Conservation (phyloP, 2,888 invertebrate genomes). For the Alloscopus bannaensis region DNA sequence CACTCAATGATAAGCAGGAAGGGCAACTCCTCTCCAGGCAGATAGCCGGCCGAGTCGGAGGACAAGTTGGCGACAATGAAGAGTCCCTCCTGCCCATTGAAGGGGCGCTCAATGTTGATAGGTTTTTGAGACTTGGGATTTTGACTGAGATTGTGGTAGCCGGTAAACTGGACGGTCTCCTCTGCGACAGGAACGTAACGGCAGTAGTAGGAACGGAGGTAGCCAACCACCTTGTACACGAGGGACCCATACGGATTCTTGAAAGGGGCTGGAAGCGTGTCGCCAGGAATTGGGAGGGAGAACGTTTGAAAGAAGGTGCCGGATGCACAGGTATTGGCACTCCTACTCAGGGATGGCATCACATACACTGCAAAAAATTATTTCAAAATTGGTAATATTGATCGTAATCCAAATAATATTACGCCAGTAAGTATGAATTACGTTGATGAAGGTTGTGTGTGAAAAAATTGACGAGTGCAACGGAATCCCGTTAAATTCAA, state of each 20-base stretch:
- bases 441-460: too few relatives aligned
- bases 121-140: conserved; percentile 31
- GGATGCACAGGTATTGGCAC: conserved; percentile 16
- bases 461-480: too few relatives aligned
- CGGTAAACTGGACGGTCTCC: conserved; percentile 44
- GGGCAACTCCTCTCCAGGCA: conserved; percentile 42
- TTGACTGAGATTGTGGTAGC: conserved; percentile 46
- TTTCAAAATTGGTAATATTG: not conserved
- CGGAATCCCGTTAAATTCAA: too few relatives aligned
- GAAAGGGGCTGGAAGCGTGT: conserved; percentile 48
- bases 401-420: not conserved
- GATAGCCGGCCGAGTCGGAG: conserved; percentile 35
- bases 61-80: conserved; percentile 40
- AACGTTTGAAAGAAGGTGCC: conserved; percentile 41
- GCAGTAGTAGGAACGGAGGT: conserved; percentile 46
- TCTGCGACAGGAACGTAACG: conserved; percentile 55
- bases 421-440: too few relatives aligned
- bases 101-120: conserved; percentile 49
- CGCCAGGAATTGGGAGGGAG: conserved; percentile 42
- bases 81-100: conserved; percentile 45
- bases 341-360: conserved; percentile 19
- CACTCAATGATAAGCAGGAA: conserved; percentile 47
- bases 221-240: conserved; percentile 50
- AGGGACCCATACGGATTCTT: conserved; percentile 50
- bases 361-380: conserved; percentile 4